phyloP scores from a whole-genome alignment of 2,113 vertebrate genomes.

The Neodon shergylaensis region DNA sequence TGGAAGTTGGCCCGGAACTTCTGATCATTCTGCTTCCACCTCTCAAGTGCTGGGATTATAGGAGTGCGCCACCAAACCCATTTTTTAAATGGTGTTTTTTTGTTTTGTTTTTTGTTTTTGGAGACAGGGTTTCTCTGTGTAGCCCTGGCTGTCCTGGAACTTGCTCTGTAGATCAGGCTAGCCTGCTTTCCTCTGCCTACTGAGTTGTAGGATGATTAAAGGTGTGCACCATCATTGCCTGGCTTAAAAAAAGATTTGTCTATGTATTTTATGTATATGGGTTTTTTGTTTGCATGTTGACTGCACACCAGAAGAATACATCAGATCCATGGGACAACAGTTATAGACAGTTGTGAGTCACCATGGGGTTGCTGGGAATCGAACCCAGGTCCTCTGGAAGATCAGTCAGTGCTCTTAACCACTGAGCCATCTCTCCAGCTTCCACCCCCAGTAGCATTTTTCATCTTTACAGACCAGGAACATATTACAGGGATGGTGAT shows the following conservation, averaged over 20 bases:
- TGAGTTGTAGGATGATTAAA: background rate
- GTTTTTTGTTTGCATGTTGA: background rate
- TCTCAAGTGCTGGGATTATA: background rate
- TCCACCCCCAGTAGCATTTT: background rate
- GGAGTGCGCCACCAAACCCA: background rate
- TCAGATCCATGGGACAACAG: background rate
- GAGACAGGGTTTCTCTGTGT: background rate
- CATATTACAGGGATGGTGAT: background rate
- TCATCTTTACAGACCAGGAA: background rate
- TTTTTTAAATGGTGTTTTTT: no score
- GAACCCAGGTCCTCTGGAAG: background rate
- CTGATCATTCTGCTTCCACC: background rate
- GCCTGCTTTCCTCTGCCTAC: no score
- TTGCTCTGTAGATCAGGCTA: no score
- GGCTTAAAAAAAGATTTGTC: background rate
- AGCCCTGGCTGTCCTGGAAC: no score
- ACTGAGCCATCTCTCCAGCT: background rate
- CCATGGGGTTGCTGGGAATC: background rate
- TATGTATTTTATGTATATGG: background rate
- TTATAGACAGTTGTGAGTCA: background rate
- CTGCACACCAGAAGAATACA: background rate
- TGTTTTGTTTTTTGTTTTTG: background rate
- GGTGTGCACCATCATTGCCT: fast-evolving
- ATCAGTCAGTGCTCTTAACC: background rate
- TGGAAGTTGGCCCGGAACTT: background rate